Evolutionary conservation across 2,797 vertebrate species (phyloP), one percentile per base, ranked within the genome.

Genomic region (Tragelaphus oryx): DNA sequence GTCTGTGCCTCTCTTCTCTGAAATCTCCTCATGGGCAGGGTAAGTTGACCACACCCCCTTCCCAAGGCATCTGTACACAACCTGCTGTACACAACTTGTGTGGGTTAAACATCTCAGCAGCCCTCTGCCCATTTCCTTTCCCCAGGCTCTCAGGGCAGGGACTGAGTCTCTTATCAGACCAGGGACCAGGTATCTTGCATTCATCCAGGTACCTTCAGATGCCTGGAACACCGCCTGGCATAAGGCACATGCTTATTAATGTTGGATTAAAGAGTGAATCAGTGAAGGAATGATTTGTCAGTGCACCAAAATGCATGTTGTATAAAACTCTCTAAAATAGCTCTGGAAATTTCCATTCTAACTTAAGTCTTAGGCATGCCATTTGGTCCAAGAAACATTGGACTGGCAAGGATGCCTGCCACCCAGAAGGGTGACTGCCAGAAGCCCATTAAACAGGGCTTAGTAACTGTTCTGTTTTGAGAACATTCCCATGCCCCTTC

Each of bases 291-390:
- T 57, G 16, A 81, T 60, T 62, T 65, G n/a, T 44, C 37, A 80
- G 48, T 46, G 44, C 5, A 59, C 54, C 37, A 60, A 92, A 89
- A 75, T 5, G 18, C 0, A 59, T 75, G 41, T 59, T 80, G 9
- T 18, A 33, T 68, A 79, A 79, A 46, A 10, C 52, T 80, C 68
- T 85, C 78, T 54, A 84, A 95, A 82, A 50, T 62, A 62, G 33
- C 55, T 89, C 52, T 78, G 87, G 50, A 93, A 82, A 87, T 91
- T 59, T 89, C 79, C 41, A 65, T 89, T 48, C n/a, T 94, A 57
- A 57, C 46, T 41, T 79, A 75, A 92, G 37, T 81, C 83, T 84
- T 85, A 92, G 71, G 80, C 46, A 48, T 48, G 24, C 26, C 48
- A 44, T 85, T 84, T 94, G 65, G 71, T n/a, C 37, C 60, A 80